Conservation (phyloP, 2,888 invertebrate genomes). For the Polyploca ridens region DNA sequence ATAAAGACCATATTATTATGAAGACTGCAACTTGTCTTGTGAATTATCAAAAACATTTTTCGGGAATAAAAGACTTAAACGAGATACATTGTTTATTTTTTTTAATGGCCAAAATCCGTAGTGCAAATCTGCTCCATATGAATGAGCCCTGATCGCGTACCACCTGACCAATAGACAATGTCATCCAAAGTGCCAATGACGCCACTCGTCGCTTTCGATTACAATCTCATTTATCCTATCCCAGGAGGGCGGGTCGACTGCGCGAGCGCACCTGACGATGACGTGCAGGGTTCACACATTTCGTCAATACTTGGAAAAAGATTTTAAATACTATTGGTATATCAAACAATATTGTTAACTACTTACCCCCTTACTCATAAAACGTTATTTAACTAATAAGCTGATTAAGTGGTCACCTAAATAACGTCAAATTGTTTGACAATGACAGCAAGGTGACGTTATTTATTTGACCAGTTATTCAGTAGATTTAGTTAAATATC, state of each 20-base stretch:
- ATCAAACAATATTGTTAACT: too few species aligned
- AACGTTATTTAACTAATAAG: too few species aligned
- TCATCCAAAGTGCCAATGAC: slow-evolving; percentile 24
- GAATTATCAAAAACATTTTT: not conserved
- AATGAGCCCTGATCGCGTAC: not conserved
- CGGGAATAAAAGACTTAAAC: slow-evolving; percentile 5
- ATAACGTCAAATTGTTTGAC: too few species aligned
- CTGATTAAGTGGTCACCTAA: too few species aligned
- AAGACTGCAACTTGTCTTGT: slow-evolving; percentile 11
- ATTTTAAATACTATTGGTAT: too few species aligned
- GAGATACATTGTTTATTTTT: not conserved
- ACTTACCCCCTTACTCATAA: too few species aligned
- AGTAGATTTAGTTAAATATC: too few species aligned
- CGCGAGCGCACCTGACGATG: not conserved
- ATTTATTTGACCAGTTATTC: too few species aligned
- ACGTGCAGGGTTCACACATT: not conserved
- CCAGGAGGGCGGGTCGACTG: not conserved
- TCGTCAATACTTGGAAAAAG: not conserved
- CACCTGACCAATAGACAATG: slow-evolving; percentile 15
- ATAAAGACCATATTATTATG: not conserved
- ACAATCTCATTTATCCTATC: slow-evolving; percentile 21
- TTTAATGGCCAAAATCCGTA: not conserved
- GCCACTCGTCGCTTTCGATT: slow-evolving; percentile 25
- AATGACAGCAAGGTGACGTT: too few species aligned
- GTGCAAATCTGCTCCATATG: not conserved